These are phyloP conservation scores for Caranx ignobilis DNA, from an alignment of 2,113 vertebrate genomes.

Conservation along the genomic window DNA sequence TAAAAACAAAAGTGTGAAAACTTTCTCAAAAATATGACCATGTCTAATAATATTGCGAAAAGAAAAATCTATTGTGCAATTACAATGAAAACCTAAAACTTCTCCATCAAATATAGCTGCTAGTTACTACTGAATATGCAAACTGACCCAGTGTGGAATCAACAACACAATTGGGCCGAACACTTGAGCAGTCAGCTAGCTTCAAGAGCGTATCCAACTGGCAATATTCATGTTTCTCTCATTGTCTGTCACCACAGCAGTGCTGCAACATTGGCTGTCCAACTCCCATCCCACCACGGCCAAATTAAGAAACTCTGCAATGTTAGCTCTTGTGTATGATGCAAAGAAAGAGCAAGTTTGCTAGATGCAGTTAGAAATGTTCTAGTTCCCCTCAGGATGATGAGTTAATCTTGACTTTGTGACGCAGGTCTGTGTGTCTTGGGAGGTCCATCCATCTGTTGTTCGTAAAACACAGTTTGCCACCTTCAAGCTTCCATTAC, in stretches of 20 bases:
- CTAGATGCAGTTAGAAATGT: background rate
- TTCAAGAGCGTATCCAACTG: no score
- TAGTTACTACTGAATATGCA: no score
- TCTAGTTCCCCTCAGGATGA: background rate
- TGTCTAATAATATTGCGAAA: no score
- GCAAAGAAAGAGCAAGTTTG: background rate
- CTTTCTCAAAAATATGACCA: no score
- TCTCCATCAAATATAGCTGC: no score
- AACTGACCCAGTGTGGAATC: no score
- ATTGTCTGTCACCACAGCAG: background rate
- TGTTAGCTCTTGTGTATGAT: no score
- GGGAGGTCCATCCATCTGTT: background rate
- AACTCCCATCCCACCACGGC: background rate
- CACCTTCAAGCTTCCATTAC: background rate
- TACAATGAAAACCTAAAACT: background rate
- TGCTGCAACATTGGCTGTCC: background rate
- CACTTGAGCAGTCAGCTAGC: no score
- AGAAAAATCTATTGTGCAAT: background rate
- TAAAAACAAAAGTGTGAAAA: no score
- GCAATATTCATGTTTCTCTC: no score
- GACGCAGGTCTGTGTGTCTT: background rate
- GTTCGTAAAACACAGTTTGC: background rate
- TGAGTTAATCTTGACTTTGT: background rate
- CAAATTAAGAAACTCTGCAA: background rate
- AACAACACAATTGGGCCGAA: no score